These are phyloP conservation scores for Stenodema calcarata DNA, from an alignment of 2,888 invertebrate genomes.

Conservation along the genomic window DNA sequence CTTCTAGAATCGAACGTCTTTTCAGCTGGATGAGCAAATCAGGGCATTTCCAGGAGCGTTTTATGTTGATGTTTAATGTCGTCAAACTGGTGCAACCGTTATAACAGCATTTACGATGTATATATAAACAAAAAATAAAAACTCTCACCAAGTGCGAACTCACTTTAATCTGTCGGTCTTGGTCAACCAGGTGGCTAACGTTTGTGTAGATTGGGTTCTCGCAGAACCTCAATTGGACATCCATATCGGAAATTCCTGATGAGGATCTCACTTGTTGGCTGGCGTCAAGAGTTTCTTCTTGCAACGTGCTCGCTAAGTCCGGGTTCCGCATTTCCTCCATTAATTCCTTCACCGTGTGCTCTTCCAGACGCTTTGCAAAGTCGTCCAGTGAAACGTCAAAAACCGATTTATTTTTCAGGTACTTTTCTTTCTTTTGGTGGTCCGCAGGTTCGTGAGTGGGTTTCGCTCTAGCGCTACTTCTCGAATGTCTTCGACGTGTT, in stretches of 20 bases:
- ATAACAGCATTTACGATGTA: too few relatives aligned
- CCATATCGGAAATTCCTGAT: neutral
- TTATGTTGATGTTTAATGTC: too few relatives aligned
- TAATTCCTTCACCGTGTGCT: neutral
- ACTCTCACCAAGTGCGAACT: neutral
- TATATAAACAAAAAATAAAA: too few relatives aligned
- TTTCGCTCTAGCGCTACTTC: neutral
- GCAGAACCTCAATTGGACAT: neutral
- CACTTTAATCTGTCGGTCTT: constrained; percentile 4
- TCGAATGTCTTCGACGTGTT: neutral
- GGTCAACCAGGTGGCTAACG: neutral
- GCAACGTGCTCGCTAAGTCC: neutral
- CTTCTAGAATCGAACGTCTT: too few relatives aligned
- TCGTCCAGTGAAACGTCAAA: neutral
- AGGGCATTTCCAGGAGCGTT: too few relatives aligned
- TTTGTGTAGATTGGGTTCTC: constrained; percentile 6
- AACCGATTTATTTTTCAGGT: neutral
- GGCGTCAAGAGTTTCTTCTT: neutral
- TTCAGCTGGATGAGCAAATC: too few relatives aligned
- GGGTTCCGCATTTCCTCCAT: neutral
- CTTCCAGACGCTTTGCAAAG: neutral
- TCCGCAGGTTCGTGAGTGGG: neutral
- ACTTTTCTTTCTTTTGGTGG: neutral
- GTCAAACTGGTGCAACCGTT: too few relatives aligned
- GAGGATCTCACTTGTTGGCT: neutral